Evolutionary conservation across 2,888 invertebrate genomes (phyloP).

Genomic region (Cheilosia pagana): DNA sequence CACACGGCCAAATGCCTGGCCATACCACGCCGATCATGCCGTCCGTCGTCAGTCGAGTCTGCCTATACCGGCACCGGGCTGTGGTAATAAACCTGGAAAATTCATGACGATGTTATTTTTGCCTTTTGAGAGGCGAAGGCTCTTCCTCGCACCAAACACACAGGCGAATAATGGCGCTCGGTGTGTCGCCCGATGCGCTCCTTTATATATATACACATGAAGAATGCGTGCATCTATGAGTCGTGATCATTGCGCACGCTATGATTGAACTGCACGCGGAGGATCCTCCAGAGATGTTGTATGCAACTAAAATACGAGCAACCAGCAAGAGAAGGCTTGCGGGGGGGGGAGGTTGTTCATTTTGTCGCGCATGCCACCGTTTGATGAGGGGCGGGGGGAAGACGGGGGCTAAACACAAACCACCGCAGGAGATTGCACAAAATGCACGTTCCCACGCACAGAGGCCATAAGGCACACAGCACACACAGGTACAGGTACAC

Average conservation of each 20-base stretch:
- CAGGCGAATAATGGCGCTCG: slow-evolving; percentile 65
- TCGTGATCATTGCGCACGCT: slow-evolving; percentile 75
- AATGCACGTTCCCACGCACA: slow-evolving; percentile 63
- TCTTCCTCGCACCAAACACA: slow-evolving; percentile 1
- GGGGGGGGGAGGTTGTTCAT: slow-evolving; percentile 7
- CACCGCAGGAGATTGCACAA: slow-evolving; percentile 20
- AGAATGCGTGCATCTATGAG: slow-evolving; percentile 75
- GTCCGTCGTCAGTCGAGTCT: slow-evolving; percentile 28
- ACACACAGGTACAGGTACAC: slow-evolving; percentile 2
- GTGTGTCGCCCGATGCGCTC: slow-evolving; percentile 57
- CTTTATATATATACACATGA: slow-evolving; percentile 69
- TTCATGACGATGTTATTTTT: slow-evolving; percentile 74
- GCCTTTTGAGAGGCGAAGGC: slow-evolving; percentile 50
- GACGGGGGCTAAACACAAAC: background rate
- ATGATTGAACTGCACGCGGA: slow-evolving; percentile 74
- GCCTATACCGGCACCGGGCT: no score
- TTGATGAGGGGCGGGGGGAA: background rate
- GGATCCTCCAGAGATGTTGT: slow-evolving; percentile 35
- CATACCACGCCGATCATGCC: slow-evolving; percentile 54
- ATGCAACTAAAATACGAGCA: slow-evolving; percentile 37
- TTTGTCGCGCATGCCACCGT: slow-evolving; percentile 63
- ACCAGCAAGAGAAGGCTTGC: background rate
- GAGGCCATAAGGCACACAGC: slow-evolving; percentile 22
- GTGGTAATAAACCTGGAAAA: slow-evolving; percentile 72
- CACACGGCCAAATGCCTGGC: background rate